Evolutionary conservation across 2,113 vertebrate species (phyloP).

Genomic region (Candoia aspera): DNA sequence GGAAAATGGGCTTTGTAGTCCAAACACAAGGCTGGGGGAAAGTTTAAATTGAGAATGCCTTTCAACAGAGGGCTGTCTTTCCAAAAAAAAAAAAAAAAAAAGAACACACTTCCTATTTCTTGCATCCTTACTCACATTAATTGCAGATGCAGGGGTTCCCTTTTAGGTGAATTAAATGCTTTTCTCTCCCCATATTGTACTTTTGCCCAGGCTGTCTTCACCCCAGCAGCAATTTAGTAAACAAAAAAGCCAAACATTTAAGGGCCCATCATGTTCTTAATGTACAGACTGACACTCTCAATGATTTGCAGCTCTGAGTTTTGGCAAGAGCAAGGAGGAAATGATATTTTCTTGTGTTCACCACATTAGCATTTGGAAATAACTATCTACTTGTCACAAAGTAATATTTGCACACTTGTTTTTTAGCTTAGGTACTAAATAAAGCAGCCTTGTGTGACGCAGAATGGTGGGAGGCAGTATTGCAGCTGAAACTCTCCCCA

Average conservation of each 20-base stretch:
- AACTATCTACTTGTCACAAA: not conserved
- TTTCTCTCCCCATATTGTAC: not conserved
- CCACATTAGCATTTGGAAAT: constrained; percentile 2
- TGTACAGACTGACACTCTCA: not conserved
- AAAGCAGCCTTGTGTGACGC: no score
- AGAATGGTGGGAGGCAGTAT: no score
- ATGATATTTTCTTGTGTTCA: not conserved
- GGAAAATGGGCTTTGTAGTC: not conserved
- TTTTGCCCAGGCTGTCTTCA: not conserved
- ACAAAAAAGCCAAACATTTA: not conserved
- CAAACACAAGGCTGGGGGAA: not conserved
- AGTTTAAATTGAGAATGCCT: not conserved
- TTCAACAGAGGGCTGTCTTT: not conserved
- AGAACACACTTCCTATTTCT: not conserved
- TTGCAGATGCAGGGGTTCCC: not conserved
- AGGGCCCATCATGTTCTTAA: not conserved
- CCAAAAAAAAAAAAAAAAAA: not conserved
- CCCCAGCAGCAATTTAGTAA: not conserved
- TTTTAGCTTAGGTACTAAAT: constrained; percentile 17
- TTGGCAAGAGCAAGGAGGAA: not conserved
- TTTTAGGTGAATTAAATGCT: not conserved
- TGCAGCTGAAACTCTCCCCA: no score
- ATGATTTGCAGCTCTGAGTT: not conserved
- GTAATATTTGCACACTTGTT: constrained; percentile 9
- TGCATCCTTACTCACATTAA: not conserved